Evolutionary conservation across 2,797 vertebrate genomes (phyloP).

Genomic region (Sebastes oblongus): DNA sequence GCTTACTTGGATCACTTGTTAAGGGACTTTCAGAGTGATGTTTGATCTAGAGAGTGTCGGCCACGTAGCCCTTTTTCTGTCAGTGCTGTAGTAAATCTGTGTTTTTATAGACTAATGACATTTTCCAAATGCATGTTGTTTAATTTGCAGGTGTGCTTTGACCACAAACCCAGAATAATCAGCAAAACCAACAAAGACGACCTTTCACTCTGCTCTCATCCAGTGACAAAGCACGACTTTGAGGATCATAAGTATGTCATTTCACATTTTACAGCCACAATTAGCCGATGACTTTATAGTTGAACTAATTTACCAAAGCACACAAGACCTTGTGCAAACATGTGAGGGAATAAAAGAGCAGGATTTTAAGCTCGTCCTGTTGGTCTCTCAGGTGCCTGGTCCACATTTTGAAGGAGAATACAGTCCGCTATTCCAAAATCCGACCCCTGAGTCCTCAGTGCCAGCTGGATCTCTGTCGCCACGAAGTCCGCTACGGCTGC

Average conservation of each 20-base stretch:
- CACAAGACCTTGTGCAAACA: not conserved
- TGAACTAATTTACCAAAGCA: not conserved
- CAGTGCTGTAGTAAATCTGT: not conserved
- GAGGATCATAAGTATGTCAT: slow-evolving; percentile 93
- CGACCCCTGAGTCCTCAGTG: slow-evolving; percentile 83
- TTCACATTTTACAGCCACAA: not conserved
- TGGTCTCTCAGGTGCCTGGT: slow-evolving; percentile 90
- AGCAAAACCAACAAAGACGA: slow-evolving; percentile 97
- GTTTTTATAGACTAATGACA: not conserved
- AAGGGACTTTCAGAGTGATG: not conserved
- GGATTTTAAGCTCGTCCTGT: not conserved
- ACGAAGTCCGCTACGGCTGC: slow-evolving; percentile 96
- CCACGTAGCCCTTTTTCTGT: not conserved
- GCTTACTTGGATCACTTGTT: not conserved
- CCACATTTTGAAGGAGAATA: slow-evolving; percentile 92
- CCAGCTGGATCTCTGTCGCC: slow-evolving; percentile 94
- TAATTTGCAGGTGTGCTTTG: slow-evolving; percentile 92
- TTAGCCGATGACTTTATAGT: not conserved
- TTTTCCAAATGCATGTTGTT: not conserved
- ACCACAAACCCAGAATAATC: slow-evolving; percentile 99
- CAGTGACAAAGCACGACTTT: slow-evolving; percentile 92
- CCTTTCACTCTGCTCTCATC: slow-evolving; percentile 92
- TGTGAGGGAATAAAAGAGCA: not conserved
- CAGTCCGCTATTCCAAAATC: slow-evolving; percentile 94
- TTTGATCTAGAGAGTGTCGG: not conserved